Percentiles rank a stretch among this genome's conserved stretches.
phyloP scores from a whole-genome alignment of 2,113 vertebrate species.

The Colistium nudipinnis region DNA sequence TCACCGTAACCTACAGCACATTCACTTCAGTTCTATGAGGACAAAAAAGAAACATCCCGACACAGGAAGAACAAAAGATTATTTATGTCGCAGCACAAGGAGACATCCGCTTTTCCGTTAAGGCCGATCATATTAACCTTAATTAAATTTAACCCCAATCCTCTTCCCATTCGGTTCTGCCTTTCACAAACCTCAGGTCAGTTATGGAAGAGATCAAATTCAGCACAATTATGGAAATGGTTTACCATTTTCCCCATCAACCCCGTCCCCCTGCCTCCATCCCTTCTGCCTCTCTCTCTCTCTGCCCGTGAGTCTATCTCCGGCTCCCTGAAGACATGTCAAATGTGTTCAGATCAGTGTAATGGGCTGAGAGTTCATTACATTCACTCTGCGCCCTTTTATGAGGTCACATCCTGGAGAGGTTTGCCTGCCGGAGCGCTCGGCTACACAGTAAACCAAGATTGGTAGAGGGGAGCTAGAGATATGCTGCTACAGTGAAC shows the following conservation, averaged over 20 bases:
- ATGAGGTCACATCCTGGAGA: slow-evolving; percentile 81
- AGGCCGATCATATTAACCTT: slow-evolving; percentile 50
- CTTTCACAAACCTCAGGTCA: slow-evolving; percentile 41
- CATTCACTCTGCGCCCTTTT: slow-evolving; percentile 75
- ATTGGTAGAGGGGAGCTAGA: slow-evolving; percentile 56
- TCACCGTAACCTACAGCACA: slow-evolving; percentile 14
- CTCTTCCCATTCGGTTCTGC: slow-evolving; percentile 22
- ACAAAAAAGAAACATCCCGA: slow-evolving; percentile 13
- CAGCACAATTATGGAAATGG: slow-evolving; percentile 64
- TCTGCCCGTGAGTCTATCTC: slow-evolving; percentile 53
- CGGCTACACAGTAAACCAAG: slow-evolving; percentile 69
- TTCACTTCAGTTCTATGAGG: slow-evolving; percentile 33
- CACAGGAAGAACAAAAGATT: slow-evolving; percentile 34
- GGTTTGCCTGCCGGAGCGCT: slow-evolving; percentile 60
- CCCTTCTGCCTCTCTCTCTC: slow-evolving; percentile 28
- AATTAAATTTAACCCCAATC: slow-evolving; percentile 52
- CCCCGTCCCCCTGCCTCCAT: slow-evolving; percentile 1
- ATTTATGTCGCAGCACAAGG: slow-evolving; percentile 37
- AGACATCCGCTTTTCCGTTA: slow-evolving; percentile 32
- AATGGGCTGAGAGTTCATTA: slow-evolving; percentile 81
- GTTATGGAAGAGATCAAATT: slow-evolving; percentile 59
- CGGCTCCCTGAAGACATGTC: slow-evolving; percentile 75
- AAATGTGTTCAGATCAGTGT: slow-evolving; percentile 77
- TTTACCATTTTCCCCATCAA: slow-evolving; percentile 26
- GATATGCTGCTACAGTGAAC: slow-evolving; percentile 36